Evolutionary conservation across 2,888 invertebrate genomes (phyloP).

Genomic region (Agriotes lineatus): DNA sequence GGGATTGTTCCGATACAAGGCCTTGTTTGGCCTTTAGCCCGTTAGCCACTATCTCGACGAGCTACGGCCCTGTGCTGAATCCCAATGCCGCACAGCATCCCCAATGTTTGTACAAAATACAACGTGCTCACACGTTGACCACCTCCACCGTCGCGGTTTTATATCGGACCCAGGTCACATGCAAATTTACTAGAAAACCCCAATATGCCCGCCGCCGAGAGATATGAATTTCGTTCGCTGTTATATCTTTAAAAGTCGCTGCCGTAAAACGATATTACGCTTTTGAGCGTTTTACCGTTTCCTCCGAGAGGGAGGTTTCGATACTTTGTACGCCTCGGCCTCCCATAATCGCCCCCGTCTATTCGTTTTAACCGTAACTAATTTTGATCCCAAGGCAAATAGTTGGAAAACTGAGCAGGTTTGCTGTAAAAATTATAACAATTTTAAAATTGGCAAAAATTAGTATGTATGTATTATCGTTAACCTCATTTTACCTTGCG

Average conservation of each 20-base stretch:
- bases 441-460: no score
- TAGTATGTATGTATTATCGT: no score
- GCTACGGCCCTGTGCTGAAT: slow-evolving; percentile 45
- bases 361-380: not conserved
- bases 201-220: slow-evolving; percentile 36
- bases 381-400: no score
- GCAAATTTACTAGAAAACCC: slow-evolving; percentile 41
- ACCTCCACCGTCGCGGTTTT: slow-evolving; percentile 20
- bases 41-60: slow-evolving; percentile 49
- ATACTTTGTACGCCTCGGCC: not conserved
- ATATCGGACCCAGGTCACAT: slow-evolving; percentile 40
- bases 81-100: slow-evolving; percentile 37
- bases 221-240: slow-evolving; percentile 41
- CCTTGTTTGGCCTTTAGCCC: slow-evolving; percentile 52
- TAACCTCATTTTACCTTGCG: no score
- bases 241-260: slow-evolving; percentile 35
- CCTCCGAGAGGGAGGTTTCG: slow-evolving; percentile 8
- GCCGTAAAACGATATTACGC: slow-evolving; percentile 36
- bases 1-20: slow-evolving; percentile 54
- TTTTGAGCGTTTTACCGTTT: slow-evolving; percentile 17
- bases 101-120: slow-evolving; percentile 34
- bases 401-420: no score
- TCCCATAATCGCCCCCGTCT: not conserved
- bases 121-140: slow-evolving; percentile 32
- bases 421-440: no score